Evolutionary conservation across 1,140 invertebrate species (phyloP), one percentile per base, ranked within the genome.

Genomic region (Pachypeltis micranthus): DNA sequence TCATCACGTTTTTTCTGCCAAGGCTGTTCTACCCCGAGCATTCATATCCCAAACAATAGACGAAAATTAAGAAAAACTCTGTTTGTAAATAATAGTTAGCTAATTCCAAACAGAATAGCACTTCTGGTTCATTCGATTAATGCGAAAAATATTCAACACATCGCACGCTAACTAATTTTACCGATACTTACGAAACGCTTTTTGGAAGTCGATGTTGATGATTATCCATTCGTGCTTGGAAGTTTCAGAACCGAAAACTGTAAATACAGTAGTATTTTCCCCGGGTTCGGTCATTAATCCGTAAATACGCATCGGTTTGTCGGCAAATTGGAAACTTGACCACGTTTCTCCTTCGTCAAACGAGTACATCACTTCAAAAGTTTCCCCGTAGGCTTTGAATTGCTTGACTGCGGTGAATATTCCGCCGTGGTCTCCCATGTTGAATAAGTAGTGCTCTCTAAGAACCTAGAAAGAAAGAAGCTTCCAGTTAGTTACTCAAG

Each of bases 261-360:
- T 93, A 69, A 96, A 95, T 0, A 89, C 81, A 0, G 91, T 92
- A 0, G 90, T 91, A 73, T 91, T 92, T 73, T 93, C 90, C 3
- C 91, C 91, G 0, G 91, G 91, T 73, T 94, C 91, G 0, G 90
- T 93, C 83, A 93, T 88, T 1, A 94, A 72, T 2, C 90, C 90
- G 73, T 93, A 93, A 16, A 94, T 82, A 27, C 82, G 77, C 1
- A 91, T 78, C 72, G 86, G 82, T 62, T 86, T 79, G 12, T 83
- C 77, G 62, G 82, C 80, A 71, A 95, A 92, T 65, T 80, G 73
- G 68, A 84, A 77, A 25, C 76, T 78, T 34, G 82, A 76, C 90
- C 91, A 96, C 1, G 81, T 85, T 67, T 85, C 81, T 21, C 91
- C 91, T 72, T 93, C 90, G 74, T 95, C 86, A 0, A 82, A 86